Percentiles rank a stretch among this genome's conserved stretches.
phyloP scores from a whole-genome alignment of 2,888 invertebrate genomes.

The Glaucopsyche alexis region DNA sequence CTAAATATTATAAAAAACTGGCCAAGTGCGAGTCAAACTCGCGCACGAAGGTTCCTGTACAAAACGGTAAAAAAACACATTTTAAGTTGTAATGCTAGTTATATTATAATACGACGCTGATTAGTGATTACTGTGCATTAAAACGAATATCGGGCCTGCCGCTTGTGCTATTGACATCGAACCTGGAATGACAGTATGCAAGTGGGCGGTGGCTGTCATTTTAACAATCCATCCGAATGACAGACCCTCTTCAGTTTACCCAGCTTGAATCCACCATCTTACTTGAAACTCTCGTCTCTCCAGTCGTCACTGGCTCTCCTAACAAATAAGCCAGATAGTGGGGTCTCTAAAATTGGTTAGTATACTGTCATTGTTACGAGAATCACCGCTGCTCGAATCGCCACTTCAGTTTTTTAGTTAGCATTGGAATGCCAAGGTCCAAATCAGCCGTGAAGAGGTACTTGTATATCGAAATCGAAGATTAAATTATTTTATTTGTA shows the following conservation, averaged over 20 bases:
- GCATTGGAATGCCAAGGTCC: slow-evolving; percentile 60
- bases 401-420: slow-evolving; percentile 64
- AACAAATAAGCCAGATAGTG: slow-evolving; percentile 53
- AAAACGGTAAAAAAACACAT: too few species aligned
- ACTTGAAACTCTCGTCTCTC: slow-evolving; percentile 46
- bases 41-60: too few species aligned
- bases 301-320: slow-evolving; percentile 33
- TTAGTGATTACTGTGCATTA: slow-evolving; percentile 13
- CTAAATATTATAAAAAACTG: too few species aligned
- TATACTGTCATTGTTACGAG: slow-evolving; percentile 54
- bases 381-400: slow-evolving; percentile 61
- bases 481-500: slow-evolving; percentile 38
- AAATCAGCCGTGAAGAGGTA: slow-evolving; percentile 53
- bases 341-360: slow-evolving; percentile 49
- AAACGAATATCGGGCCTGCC: slow-evolving; percentile 28
- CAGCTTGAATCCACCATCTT: slow-evolving; percentile 45
- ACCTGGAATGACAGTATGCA: slow-evolving; percentile 45
- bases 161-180: slow-evolving; percentile 35
- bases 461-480: slow-evolving; percentile 44
- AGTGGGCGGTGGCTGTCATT: slow-evolving; percentile 54
- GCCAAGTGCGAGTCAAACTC: too few species aligned
- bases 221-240: slow-evolving; percentile 54
- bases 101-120: slow-evolving; percentile 24
- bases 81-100: neutral
- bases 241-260: slow-evolving; percentile 47